Conservation (phyloP, 2,113 vertebrate genomes). For the Hippoglossus stenolepis region DNA sequence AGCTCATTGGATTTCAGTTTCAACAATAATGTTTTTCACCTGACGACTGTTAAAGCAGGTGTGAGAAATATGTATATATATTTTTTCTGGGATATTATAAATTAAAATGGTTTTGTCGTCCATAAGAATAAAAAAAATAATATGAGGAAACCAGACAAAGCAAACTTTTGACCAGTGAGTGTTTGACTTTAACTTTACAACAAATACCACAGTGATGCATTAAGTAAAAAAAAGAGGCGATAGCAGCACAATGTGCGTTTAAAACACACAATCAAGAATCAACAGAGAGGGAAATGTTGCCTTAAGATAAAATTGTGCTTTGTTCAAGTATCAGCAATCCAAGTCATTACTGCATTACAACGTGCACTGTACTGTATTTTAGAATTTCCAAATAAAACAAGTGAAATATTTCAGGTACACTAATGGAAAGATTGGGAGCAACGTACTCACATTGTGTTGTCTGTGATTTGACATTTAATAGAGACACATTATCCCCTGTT, state of each 20-base stretch:
- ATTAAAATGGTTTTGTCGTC: too few relatives aligned
- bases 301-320: background rate
- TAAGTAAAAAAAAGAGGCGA: background rate
- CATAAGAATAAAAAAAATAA: background rate
- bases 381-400: background rate
- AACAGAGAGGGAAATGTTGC: background rate
- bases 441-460: too few relatives aligned
- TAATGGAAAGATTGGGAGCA: background rate
- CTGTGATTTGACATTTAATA: too few relatives aligned
- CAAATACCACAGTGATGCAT: background rate
- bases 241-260: background rate
- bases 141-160: background rate
- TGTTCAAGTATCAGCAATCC: background rate
- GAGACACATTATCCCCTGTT: background rate
- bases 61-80: background rate
- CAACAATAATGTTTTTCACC: too few relatives aligned
- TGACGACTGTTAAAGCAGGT: background rate
- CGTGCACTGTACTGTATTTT: background rate
- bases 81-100: too few relatives aligned
- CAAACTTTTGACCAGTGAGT: too few relatives aligned
- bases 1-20: too few relatives aligned
- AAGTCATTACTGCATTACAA: background rate
- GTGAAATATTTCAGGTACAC: background rate
- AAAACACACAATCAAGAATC: constrained; percentile 13
- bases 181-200: background rate